These are phyloP conservation scores for Allolobophora icterica DNA, from an alignment of 2,888 invertebrate species.

Conservation along the genomic window DNA sequence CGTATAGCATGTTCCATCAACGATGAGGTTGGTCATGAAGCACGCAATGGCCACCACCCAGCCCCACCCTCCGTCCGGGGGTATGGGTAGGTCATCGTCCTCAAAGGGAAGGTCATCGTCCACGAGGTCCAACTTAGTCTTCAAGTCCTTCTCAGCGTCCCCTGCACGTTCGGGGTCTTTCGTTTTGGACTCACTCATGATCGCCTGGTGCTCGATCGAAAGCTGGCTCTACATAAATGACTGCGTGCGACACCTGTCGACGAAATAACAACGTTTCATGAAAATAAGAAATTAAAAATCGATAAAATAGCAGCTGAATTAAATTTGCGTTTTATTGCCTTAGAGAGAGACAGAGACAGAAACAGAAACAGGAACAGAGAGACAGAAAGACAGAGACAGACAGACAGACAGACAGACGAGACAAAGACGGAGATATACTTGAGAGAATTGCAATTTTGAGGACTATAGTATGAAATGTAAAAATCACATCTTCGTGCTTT, in stretches of 20 bases:
- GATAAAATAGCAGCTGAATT: not conserved
- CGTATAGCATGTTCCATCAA: slow-evolving; percentile 42
- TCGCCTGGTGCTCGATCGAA: not conserved
- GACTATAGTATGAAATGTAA: too few species aligned
- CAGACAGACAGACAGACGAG: not conserved
- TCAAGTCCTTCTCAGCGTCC: not conserved
- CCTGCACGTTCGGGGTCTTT: not conserved
- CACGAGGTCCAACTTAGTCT: not conserved
- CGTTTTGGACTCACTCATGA: not conserved
- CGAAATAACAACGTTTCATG: not conserved
- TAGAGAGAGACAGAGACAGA: not conserved
- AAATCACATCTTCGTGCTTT: too few species aligned
- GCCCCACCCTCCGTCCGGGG: slow-evolving; percentile 43
- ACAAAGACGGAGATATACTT: not conserved
- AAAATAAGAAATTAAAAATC: not conserved
- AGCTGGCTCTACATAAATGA: slow-evolving; percentile 11
- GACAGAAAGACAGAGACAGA: not conserved
- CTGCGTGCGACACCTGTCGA: not conserved
- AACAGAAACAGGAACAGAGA: not conserved
- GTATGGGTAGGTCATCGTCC: slow-evolving; percentile 30
- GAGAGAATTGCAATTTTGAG: not conserved
- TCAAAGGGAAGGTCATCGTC: slow-evolving; percentile 3
- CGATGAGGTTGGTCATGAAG: slow-evolving; percentile 40
- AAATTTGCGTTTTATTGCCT: not conserved
- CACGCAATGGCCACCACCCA: slow-evolving; percentile 41